These are phyloP conservation scores for Chionomys nivalis DNA, from an alignment of 2,113 vertebrate species.

Conservation along the genomic window DNA sequence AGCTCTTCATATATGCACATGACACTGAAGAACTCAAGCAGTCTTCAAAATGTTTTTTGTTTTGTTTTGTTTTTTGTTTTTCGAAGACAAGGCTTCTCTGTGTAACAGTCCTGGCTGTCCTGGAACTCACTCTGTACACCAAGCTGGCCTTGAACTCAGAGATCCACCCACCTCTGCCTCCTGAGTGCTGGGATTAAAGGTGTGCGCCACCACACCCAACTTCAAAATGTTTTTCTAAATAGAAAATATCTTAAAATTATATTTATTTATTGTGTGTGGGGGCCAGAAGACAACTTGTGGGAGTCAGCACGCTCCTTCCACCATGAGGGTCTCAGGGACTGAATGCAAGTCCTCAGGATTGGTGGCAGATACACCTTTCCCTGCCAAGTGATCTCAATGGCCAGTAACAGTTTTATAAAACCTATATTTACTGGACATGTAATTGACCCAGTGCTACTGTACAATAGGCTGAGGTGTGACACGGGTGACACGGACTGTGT, in stretches of 20 bases:
- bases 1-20: neutral
- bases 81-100: neutral
- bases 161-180: neutral
- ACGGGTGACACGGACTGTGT: neutral
- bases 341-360: neutral
- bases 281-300: neutral
- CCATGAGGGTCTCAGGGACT: neutral
- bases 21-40: neutral
- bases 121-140: neutral
- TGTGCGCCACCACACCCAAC: neutral
- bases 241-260: neutral
- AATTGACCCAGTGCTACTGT: neutral
- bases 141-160: neutral
- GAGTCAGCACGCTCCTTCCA: neutral
- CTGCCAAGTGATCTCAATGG: neutral
- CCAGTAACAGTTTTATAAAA: slow-evolving; percentile 1
- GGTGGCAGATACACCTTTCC: neutral
- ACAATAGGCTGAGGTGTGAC: neutral
- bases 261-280: neutral
- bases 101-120: neutral
- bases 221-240: neutral
- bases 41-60: neutral
- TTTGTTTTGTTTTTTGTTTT: neutral
- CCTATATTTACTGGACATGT: neutral
- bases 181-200: neutral